These are phyloP conservation scores for Ctenopoma kingsleyae DNA, from an alignment of 2,797 vertebrate species.

Conservation along the genomic window DNA sequence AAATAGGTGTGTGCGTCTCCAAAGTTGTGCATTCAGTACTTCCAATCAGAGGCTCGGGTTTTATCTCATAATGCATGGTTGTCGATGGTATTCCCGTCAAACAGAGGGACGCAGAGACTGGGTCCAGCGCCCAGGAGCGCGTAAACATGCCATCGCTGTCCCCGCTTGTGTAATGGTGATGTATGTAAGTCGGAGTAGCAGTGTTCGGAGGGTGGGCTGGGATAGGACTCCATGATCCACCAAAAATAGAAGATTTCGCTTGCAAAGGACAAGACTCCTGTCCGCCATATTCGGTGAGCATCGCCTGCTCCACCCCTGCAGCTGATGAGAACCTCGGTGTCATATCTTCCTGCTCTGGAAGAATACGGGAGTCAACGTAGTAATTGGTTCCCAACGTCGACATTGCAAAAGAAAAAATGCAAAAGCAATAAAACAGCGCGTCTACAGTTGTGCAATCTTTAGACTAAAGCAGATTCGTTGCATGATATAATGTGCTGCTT, in stretches of 20 bases:
- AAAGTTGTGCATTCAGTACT: slow-evolving; percentile 93
- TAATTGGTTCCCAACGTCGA: slow-evolving; percentile 94
- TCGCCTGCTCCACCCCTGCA: slow-evolving; percentile 87
- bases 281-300: slow-evolving; percentile 92
- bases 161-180: slow-evolving; percentile 89
- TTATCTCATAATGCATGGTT: slow-evolving; percentile 94
- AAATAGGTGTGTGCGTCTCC: slow-evolving; percentile 92
- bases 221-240: slow-evolving; percentile 92
- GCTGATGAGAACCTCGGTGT: slow-evolving; percentile 89
- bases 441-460: slow-evolving; percentile 66
- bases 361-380: slow-evolving; percentile 93
- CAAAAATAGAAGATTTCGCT: slow-evolving; percentile 93
- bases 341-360: slow-evolving; percentile 92
- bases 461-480: slow-evolving; percentile 86
- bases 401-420: slow-evolving; percentile 82
- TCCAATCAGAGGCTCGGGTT: slow-evolving; percentile 93
- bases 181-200: slow-evolving; percentile 90
- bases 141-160: slow-evolving; percentile 95
- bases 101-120: slow-evolving; percentile 92
- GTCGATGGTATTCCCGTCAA: slow-evolving; percentile 93
- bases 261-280: slow-evolving; percentile 94
- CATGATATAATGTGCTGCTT: slow-evolving; percentile 85
- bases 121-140: slow-evolving; percentile 96
- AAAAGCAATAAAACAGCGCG: slow-evolving; percentile 37
- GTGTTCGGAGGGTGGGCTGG: slow-evolving; percentile 86